These are phyloP conservation scores for Malurus alboscapulatus DNA, from an alignment of 2,113 vertebrate genomes.

Conservation along the genomic window DNA sequence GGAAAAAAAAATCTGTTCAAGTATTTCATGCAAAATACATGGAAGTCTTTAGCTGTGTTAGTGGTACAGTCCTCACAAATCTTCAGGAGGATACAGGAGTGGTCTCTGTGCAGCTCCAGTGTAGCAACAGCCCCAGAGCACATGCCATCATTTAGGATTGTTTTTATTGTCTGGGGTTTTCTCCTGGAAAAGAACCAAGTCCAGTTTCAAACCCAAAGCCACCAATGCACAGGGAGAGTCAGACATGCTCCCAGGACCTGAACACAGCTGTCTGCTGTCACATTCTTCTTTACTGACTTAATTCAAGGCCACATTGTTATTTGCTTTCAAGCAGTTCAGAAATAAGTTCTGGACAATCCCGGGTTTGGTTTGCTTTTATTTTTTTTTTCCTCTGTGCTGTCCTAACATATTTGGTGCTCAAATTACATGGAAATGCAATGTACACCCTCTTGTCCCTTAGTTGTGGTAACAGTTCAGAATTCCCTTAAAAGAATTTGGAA, in stretches of 20 bases:
- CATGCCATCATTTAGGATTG: background rate
- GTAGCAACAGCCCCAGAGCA: background rate
- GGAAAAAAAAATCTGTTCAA: background rate
- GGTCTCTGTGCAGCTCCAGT: background rate
- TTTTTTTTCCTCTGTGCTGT: background rate
- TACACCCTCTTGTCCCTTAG: background rate
- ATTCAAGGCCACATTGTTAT: background rate
- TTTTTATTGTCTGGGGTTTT: background rate
- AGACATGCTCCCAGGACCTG: background rate
- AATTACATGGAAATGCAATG: conserved; percentile 11
- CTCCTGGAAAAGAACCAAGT: background rate
- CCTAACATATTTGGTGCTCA: background rate
- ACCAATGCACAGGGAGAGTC: background rate
- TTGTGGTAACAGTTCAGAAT: conserved; percentile 5
- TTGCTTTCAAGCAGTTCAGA: conserved; percentile 11
- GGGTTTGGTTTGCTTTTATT: background rate
- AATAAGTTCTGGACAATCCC: background rate
- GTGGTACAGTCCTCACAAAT: background rate
- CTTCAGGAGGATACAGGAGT: background rate
- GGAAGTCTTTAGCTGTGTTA: background rate
- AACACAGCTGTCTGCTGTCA: background rate
- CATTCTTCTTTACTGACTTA: background rate
- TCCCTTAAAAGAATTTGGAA: conserved; percentile 14
- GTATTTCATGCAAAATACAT: background rate
- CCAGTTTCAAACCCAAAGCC: background rate